These are phyloP conservation scores for Notiomystis cincta DNA, from an alignment of 2,113 vertebrate genomes.

Conservation along the genomic window DNA sequence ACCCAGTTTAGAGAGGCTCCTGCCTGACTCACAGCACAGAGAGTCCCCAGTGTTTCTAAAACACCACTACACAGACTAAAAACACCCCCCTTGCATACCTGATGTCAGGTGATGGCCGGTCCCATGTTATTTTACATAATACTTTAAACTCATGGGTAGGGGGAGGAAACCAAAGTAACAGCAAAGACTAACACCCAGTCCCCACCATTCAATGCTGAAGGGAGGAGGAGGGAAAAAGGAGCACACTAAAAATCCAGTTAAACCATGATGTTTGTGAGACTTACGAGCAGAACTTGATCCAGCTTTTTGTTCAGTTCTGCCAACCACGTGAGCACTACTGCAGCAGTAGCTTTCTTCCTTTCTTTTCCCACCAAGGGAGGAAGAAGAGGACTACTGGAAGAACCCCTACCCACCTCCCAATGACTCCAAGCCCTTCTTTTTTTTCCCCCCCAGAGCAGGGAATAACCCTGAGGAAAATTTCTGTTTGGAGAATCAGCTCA, in stretches of 20 bases:
- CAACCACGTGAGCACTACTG: background rate
- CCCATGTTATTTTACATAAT: conserved; percentile 22
- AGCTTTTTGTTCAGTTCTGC: background rate
- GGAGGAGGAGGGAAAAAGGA: background rate
- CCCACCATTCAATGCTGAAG: background rate
- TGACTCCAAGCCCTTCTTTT: background rate
- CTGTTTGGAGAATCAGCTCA: conserved; percentile 13
- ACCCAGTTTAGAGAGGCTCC: background rate
- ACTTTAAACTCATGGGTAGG: conserved; percentile 2
- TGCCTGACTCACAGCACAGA: background rate
- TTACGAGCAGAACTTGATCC: background rate
- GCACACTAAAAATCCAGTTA: conserved; percentile 26
- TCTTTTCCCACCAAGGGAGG: background rate
- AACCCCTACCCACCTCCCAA: background rate
- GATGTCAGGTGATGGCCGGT: background rate
- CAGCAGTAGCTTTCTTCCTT: background rate
- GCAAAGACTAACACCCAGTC: conserved; percentile 14
- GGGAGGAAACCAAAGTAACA: conserved; percentile 16
- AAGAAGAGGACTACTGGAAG: background rate
- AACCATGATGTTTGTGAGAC: background rate
- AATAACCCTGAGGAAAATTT: conserved; percentile 16
- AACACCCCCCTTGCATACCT: background rate
- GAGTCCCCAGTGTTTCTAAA: background rate
- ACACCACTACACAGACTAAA: background rate
- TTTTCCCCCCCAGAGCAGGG: background rate